Conservation (phyloP, 2,888 invertebrate species). For the Melanostoma scalare region DNA sequence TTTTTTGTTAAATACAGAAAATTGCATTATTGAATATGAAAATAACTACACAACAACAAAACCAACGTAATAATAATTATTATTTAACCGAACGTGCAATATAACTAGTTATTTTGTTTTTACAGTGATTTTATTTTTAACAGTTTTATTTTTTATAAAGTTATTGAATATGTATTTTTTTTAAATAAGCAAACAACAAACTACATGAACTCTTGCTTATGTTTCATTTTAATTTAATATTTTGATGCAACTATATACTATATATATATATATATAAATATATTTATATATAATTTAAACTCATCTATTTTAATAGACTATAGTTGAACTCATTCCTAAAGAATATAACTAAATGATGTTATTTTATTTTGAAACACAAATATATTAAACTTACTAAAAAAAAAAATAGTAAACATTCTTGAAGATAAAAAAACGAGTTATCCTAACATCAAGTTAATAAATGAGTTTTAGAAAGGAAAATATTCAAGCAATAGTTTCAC, state of each 20-base stretch:
- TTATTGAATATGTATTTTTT: slow-evolving; percentile 51
- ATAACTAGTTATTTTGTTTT: slow-evolving; percentile 81
- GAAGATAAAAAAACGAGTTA: slow-evolving; percentile 38
- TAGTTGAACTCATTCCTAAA: slow-evolving; percentile 66
- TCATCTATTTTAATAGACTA: slow-evolving; percentile 63
- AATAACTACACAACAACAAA: slow-evolving; percentile 68
- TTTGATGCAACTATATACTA: slow-evolving; percentile 36
- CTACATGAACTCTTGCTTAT: slow-evolving; percentile 45
- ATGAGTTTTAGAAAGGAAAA: too few species aligned
- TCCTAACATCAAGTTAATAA: neutral
- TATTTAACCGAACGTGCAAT: slow-evolving; percentile 82
- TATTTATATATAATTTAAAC: slow-evolving; percentile 64
- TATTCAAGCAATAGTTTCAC: too few species aligned
- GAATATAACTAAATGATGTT: slow-evolving; percentile 40
- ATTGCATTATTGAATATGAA: slow-evolving; percentile 60
- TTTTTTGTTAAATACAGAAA: slow-evolving; percentile 56
- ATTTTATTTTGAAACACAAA: slow-evolving; percentile 48
- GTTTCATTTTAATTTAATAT: slow-evolving; percentile 52
- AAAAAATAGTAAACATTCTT: slow-evolving; percentile 42
- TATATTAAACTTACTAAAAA: slow-evolving; percentile 23
- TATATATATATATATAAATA: slow-evolving; percentile 68
- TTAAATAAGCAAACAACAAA: slow-evolving; percentile 46
- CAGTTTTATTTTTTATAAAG: slow-evolving; percentile 46
- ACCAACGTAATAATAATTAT: slow-evolving; percentile 69
- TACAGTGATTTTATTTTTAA: slow-evolving; percentile 70